Conservation (phyloP, 2,113 vertebrate species). For the Sakesphorus luctuosus region DNA sequence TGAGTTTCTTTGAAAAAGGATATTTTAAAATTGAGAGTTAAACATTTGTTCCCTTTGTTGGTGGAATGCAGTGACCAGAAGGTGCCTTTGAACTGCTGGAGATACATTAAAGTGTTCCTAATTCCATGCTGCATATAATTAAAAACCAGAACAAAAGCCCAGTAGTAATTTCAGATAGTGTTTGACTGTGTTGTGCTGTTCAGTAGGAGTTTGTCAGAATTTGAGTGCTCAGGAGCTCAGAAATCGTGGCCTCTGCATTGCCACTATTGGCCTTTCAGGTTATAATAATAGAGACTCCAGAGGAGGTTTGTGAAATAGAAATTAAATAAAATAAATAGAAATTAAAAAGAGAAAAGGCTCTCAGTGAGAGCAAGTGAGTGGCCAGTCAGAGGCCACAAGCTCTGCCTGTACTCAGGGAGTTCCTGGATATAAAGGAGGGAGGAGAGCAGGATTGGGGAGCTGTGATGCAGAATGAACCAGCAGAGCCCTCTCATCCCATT, state of each 20-base stretch:
- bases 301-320: not conserved
- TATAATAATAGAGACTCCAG: not conserved
- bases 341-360: not conserved
- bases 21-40: not conserved
- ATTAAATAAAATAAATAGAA: not conserved
- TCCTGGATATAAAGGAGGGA: not conserved
- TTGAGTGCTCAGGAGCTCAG: not conserved
- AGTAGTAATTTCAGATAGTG: not conserved
- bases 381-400: not conserved
- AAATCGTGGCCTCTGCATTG: not conserved
- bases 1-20: not conserved
- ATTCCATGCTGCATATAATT: not conserved
- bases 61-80: not conserved
- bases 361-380: not conserved
- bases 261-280: not conserved
- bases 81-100: not conserved
- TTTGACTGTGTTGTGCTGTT: not conserved
- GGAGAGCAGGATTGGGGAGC: not conserved
- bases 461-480: not conserved
- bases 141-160: not conserved
- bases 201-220: not conserved
- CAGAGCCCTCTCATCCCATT: not conserved
- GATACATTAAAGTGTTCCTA: not conserved
- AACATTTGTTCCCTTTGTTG: not conserved
- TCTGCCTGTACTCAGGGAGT: not conserved